Percentiles rank a stretch among this genome's conserved stretches.
phyloP scores from a whole-genome alignment of 2,797 vertebrate species.

The Phataginus tetradactyla region DNA sequence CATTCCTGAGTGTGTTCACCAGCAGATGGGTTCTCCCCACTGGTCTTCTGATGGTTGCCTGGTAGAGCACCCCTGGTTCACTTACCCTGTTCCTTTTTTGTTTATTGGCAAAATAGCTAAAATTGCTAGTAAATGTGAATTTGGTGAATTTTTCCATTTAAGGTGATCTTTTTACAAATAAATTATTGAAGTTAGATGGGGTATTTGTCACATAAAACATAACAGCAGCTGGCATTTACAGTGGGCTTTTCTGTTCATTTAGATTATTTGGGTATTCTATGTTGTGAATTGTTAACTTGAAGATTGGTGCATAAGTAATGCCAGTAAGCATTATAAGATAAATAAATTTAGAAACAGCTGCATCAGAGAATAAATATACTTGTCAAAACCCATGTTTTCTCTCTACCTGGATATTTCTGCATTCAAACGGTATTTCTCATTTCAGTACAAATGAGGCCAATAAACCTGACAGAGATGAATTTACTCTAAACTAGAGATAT shows the following conservation, averaged over 20 bases:
- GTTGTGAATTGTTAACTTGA: slow-evolving; percentile 30
- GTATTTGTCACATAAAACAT: neutral
- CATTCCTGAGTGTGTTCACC: neutral
- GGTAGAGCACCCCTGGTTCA: neutral
- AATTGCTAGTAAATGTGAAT: neutral
- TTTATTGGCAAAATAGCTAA: neutral
- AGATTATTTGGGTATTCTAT: slow-evolving; percentile 5
- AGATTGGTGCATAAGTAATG: slow-evolving; percentile 20
- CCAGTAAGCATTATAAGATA: slow-evolving; percentile 36
- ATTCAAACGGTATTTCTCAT: slow-evolving; percentile 29
- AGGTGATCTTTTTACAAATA: neutral
- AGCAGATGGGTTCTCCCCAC: neutral
- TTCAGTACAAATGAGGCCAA: slow-evolving; percentile 16
- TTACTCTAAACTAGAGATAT: slow-evolving; percentile 21
- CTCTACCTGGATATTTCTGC: neutral
- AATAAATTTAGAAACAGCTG: slow-evolving; percentile 20
- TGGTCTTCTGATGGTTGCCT: neutral
- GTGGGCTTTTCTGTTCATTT: slow-evolving; percentile 6
- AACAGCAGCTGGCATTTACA: neutral
- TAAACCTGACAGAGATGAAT: neutral
- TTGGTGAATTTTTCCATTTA: neutral
- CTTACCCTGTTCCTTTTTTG: neutral
- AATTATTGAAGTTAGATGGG: neutral
- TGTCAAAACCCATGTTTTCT: neutral
- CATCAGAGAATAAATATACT: neutral